Evolutionary conservation across 2,888 invertebrate species (phyloP).

Genomic region (Bugulina stolonifera): DNA sequence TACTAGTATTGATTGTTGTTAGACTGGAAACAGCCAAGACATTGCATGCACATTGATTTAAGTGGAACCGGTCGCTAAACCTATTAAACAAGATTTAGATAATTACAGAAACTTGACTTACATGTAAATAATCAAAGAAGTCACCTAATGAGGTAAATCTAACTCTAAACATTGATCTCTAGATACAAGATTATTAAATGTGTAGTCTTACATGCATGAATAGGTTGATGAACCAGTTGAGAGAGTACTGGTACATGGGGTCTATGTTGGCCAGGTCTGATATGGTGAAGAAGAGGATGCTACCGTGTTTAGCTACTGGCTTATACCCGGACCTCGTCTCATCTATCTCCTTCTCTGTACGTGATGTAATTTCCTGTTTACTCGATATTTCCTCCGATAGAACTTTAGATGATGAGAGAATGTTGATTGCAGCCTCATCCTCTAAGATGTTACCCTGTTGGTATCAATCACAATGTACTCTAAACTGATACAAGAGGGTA

Average conservation of each 20-base stretch:
- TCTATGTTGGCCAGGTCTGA: constrained; percentile 81
- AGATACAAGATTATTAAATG: background rate
- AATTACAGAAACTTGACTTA: too few relatives aligned
- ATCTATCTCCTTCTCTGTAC: constrained; percentile 53
- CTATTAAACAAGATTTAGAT: too few relatives aligned
- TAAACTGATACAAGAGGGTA: too few relatives aligned
- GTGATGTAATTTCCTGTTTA: constrained; percentile 74
- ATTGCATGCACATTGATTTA: too few relatives aligned
- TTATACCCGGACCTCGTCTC: constrained; percentile 49
- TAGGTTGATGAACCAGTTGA: constrained; percentile 84
- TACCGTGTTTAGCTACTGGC: constrained; percentile 51
- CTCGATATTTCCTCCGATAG: constrained; percentile 80
- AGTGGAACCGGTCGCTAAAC: too few relatives aligned
- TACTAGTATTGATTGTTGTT: too few relatives aligned
- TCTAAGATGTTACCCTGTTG: constrained; percentile 77
- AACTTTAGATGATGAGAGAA: constrained; percentile 66
- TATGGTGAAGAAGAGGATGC: constrained; percentile 81
- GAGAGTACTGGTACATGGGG: constrained; percentile 90
- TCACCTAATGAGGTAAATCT: too few relatives aligned
- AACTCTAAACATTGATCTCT: too few relatives aligned
- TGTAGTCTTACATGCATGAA: constrained; percentile 59
- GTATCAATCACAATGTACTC: background rate
- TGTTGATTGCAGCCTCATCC: constrained; percentile 86
- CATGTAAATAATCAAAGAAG: too few relatives aligned
- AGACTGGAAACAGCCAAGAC: too few relatives aligned